phyloP scores from a whole-genome alignment of 1,140 invertebrate genomes.

The Drosophila repleta region DNA sequence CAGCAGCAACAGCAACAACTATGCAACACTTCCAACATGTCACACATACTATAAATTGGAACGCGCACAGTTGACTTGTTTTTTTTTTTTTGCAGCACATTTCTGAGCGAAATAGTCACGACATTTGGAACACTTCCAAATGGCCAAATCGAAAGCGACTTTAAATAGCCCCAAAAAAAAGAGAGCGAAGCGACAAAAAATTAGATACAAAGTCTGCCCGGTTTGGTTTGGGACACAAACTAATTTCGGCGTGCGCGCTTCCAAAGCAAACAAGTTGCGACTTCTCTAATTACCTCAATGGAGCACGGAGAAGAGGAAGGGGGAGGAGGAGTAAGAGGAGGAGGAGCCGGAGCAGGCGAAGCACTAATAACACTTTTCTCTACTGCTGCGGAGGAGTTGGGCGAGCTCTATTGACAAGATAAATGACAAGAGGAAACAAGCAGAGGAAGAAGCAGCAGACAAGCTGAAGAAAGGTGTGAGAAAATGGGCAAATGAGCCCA shows the following conservation, averaged over 20 bases:
- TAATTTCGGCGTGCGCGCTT: conserved; percentile 28
- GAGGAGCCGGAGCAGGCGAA: not conserved
- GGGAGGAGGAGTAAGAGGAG: too few species aligned
- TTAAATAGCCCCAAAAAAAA: conserved; percentile 55
- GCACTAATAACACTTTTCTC: conserved; percentile 5
- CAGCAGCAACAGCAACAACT: conserved; percentile 9
- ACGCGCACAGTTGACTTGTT: conserved; percentile 45
- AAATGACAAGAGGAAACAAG: conserved; percentile 53
- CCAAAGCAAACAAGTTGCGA: conserved; percentile 21
- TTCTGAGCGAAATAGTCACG: conserved; percentile 68
- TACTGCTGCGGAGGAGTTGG: conserved; percentile 18
- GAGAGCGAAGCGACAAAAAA: not conserved
- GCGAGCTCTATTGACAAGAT: conserved; percentile 39
- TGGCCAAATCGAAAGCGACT: conserved; percentile 34
- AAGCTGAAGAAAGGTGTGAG: conserved; percentile 38
- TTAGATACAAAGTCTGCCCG: conserved; percentile 14
- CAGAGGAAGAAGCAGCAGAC: conserved; percentile 23
- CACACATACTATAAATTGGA: conserved; percentile 62
- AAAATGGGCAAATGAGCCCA: conserved; percentile 18
- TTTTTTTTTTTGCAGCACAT: conserved; percentile 42
- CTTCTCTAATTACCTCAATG: conserved; percentile 62
- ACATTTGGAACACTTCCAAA: conserved; percentile 75
- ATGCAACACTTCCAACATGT: conserved; percentile 56
- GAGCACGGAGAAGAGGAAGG: not conserved
- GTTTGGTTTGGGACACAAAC: conserved; percentile 23